Conservation (phyloP, 2,888 invertebrate genomes). For the Apamea crenata region DNA sequence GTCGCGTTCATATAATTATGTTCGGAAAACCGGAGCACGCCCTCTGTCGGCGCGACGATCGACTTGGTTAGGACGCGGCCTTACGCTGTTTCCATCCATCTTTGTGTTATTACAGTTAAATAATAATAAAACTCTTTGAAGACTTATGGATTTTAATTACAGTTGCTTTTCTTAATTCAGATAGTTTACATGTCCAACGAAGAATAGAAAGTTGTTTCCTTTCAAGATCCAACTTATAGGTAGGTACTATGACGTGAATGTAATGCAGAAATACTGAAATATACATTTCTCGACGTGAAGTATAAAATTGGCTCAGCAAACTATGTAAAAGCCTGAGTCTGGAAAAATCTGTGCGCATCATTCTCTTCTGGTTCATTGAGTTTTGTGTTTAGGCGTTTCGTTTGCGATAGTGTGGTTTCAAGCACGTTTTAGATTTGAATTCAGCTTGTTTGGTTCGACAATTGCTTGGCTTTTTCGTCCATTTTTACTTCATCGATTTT, state of each 20-base stretch:
- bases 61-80: neutral
- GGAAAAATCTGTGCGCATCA: conserved; percentile 74
- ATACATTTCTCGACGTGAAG: conserved; percentile 47
- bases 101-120: neutral
- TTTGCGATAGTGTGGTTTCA: conserved; percentile 70
- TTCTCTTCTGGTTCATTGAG: conserved; percentile 75
- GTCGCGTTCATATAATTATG: neutral
- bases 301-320: conserved; percentile 63
- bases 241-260: conserved; percentile 22
- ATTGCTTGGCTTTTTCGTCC: neutral
- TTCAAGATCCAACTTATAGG: conserved; percentile 8
- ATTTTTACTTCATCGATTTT: neutral
- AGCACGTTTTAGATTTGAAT: conserved; percentile 60
- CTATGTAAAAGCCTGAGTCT: conserved; percentile 65
- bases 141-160: neutral
- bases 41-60: neutral
- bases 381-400: conserved; percentile 74
- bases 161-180: neutral
- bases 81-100: neutral
- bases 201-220: neutral
- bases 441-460: conserved; percentile 28
- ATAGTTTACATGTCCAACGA: neutral
- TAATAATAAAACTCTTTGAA: neutral
- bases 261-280: conserved; percentile 46
- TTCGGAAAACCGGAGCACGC: neutral